Evolutionary conservation across 2,888 invertebrate species (phyloP).

Genomic region (Sarcophaga caerulescens): DNA sequence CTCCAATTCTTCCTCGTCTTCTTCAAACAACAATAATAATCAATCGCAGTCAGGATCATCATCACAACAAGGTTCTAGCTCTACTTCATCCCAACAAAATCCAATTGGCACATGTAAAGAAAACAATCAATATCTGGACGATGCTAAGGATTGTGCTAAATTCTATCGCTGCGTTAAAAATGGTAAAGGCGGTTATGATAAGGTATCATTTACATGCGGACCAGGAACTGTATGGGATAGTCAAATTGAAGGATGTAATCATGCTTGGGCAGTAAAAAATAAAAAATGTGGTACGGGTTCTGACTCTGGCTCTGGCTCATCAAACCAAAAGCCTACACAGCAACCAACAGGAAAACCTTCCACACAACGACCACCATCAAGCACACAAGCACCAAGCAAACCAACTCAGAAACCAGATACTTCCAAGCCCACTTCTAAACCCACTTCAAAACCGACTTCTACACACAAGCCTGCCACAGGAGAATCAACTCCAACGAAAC

Average conservation of each 20-base stretch:
- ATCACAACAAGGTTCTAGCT: slow-evolving; percentile 47
- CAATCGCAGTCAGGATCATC: slow-evolving; percentile 3
- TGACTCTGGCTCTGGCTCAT: slow-evolving; percentile 19
- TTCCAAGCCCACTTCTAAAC: slow-evolving; percentile 43
- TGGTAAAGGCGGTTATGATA: slow-evolving; percentile 81
- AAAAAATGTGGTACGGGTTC: slow-evolving; percentile 71
- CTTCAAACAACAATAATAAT: slow-evolving; percentile 15
- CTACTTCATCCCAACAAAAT: slow-evolving; percentile 60
- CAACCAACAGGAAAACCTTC: slow-evolving; percentile 54
- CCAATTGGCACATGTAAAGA: slow-evolving; percentile 72
- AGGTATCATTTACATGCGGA: slow-evolving; percentile 83
- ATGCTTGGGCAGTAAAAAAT: slow-evolving; percentile 77
- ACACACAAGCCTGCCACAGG: slow-evolving; percentile 61
- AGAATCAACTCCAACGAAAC: slow-evolving; percentile 50
- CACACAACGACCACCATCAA: slow-evolving; percentile 65
- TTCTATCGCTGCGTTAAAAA: slow-evolving; percentile 84
- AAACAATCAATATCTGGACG: slow-evolving; percentile 80
- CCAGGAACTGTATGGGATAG: slow-evolving; percentile 84
- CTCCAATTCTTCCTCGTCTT: slow-evolving; percentile 41
- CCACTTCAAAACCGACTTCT: slow-evolving; percentile 57
- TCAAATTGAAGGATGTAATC: slow-evolving; percentile 82
- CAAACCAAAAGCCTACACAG: slow-evolving; percentile 25
- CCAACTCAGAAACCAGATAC: slow-evolving; percentile 62
- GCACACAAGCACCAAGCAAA: slow-evolving; percentile 63
- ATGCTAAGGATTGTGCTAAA: slow-evolving; percentile 82